These are phyloP conservation scores for Philopotamus ludificatus DNA, from an alignment of 1,140 invertebrate genomes.

Conservation along the genomic window DNA sequence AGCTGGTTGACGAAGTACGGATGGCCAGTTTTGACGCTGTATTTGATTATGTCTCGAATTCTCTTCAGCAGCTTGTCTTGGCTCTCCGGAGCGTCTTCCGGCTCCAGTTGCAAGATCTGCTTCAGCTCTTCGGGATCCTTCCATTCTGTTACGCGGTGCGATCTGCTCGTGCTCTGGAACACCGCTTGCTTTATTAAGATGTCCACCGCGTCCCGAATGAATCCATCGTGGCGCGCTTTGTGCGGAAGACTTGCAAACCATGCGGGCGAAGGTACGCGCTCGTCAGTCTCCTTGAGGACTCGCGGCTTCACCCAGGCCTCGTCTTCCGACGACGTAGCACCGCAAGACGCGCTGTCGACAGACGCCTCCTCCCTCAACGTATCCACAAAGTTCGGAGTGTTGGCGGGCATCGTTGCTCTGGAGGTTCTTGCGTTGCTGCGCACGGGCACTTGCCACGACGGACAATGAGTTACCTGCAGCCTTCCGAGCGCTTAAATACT, in stretches of 20 bases:
- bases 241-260: constrained; percentile 57
- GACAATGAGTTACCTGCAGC: constrained; percentile 32
- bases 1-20: constrained; percentile 86
- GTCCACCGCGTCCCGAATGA: constrained; percentile 68
- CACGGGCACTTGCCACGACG: constrained; percentile 19
- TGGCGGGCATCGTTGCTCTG: constrained; percentile 37
- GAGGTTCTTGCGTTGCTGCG: constrained; percentile 23
- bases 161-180: constrained; percentile 69
- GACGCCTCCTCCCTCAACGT: constrained; percentile 19
- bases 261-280: constrained; percentile 9
- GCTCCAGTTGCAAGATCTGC: constrained; percentile 64
- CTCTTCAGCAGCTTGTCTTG: constrained; percentile 68
- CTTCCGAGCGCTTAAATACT: constrained; percentile 40
- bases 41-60: constrained; percentile 67
- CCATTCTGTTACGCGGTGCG: constrained; percentile 74
- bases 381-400: constrained; percentile 37
- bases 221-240: constrained; percentile 65
- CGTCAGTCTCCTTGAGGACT: constrained; percentile 2
- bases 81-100: constrained; percentile 59
- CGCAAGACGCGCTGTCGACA: constrained; percentile 36
- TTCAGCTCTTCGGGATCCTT: constrained; percentile 66
- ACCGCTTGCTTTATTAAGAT: constrained; percentile 71
- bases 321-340: constrained; percentile 39
- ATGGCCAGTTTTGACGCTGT: constrained; percentile 85
- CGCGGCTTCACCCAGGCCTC: constrained; percentile 29